Conservation (phyloP, 2,113 vertebrate species). For the Brevimyrus niger region DNA sequence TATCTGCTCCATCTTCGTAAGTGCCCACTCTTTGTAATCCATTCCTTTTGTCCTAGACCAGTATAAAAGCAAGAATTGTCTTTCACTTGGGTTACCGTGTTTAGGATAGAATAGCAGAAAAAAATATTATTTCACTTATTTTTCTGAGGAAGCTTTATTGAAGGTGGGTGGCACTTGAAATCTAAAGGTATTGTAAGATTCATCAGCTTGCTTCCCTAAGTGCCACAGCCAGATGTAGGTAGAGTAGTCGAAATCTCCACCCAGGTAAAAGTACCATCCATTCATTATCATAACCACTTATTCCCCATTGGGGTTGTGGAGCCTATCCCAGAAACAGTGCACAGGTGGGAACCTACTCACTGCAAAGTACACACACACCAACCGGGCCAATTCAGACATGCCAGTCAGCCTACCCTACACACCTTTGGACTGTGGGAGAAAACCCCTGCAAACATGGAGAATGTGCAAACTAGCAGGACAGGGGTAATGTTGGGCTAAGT, state of each 20-base stretch:
- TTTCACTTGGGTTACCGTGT: neutral
- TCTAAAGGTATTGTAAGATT: neutral
- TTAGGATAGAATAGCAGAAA: neutral
- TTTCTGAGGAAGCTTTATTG: neutral
- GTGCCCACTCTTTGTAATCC: constrained; percentile 38
- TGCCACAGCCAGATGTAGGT: neutral
- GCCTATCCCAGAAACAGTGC: too few relatives aligned
- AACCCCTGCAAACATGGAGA: too few relatives aligned
- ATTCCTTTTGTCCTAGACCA: neutral
- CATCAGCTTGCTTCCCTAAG: neutral
- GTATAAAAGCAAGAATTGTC: neutral
- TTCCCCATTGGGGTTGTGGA: too few relatives aligned
- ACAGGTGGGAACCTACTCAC: too few relatives aligned
- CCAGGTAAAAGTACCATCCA: neutral
- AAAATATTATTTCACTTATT: neutral
- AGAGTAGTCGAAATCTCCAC: neutral
- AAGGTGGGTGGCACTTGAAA: neutral
- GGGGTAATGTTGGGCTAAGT: too few relatives aligned
- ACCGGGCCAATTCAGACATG: too few relatives aligned
- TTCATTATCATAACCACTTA: too few relatives aligned
- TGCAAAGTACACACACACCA: too few relatives aligned
- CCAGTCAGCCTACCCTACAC: too few relatives aligned
- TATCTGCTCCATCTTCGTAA: constrained; percentile 79
- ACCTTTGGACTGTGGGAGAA: too few relatives aligned
- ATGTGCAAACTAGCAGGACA: too few relatives aligned